Percentiles rank a stretch among this genome's conserved stretches.
These are phyloP conservation scores for Thymallus thymallus DNA, from an alignment of 2,113 vertebrate species.

Conservation along the genomic window DNA sequence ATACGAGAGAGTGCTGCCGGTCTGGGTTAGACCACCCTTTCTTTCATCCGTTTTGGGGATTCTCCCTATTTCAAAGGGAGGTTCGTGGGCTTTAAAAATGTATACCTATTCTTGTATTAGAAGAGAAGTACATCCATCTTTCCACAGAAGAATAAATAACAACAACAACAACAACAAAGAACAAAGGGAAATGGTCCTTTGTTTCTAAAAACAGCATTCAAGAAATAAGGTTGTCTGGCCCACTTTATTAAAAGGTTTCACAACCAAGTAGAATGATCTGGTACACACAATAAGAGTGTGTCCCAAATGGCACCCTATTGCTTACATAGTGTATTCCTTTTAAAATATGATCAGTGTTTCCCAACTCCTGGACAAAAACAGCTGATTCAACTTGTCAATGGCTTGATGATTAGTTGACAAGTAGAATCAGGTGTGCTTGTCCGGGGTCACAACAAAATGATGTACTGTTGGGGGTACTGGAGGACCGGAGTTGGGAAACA, in stretches of 20 bases:
- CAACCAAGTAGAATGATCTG: background rate
- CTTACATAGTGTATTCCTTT: no score
- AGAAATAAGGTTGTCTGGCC: conserved; percentile 29
- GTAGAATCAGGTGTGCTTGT: no score
- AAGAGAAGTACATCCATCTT: conserved; percentile 14
- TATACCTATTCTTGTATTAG: conserved; percentile 25
- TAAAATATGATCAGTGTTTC: no score
- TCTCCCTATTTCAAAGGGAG: conserved; percentile 7
- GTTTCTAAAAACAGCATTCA: conserved; percentile 28
- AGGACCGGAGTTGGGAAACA: no score
- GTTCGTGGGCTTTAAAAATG: conserved; percentile 30
- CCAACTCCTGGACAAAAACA: no score
- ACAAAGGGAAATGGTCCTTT: conserved; percentile 27
- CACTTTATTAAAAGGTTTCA: conserved; percentile 31
- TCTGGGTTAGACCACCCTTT: background rate
- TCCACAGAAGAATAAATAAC: background rate
- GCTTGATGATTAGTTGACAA: no score
- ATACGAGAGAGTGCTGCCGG: background rate
- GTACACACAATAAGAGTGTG: no score
- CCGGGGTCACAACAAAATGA: no score
- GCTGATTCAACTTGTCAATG: no score
- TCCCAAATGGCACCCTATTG: no score
- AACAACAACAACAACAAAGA: conserved; percentile 7
- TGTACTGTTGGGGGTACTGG: no score
- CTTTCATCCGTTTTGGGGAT: conserved; percentile 7